Base-by-base conservation (phyloP, 2,888 invertebrate genomes). In the Nemurella pictetii region DNA sequence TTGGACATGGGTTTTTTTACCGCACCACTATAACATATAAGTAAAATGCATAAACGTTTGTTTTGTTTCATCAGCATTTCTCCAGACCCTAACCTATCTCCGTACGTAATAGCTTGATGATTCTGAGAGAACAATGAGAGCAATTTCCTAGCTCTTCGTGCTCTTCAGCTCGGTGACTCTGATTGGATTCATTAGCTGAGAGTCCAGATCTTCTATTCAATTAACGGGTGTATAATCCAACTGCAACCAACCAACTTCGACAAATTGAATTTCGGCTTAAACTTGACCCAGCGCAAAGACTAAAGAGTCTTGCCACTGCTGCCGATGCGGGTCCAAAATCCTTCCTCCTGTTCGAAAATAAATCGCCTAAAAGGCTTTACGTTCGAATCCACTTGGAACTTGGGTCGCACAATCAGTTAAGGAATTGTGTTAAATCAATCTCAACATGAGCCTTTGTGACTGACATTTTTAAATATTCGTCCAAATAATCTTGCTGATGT, bases 171-270 rank as follows among this genome's bases (percentile, higher is more conserved):
- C 75, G 9, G 28, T 28, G 0, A 75, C 27, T 26, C 27, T 75
- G 75, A 75, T 75, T 75, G 75, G 75, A 75, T 75, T 75, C 75
- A 75, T 75, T 75, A 75, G 75, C 75, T 25, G 75, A 75, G 75
- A 75, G 75, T 75, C 28, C 28, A 28, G 75, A 9, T 3, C 75
- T n/a, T 12, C 15, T 75, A 75, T 75, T 75, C 28, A 75, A 75
- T 75, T 75, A 75, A 75, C 75, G 75, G 75, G 9, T 15, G 15
- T 75, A 75, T 75, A 27, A 28, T 75, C 75, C 75, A 75, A 75
- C 26, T 75, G 75, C 75, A 75, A 75, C 26, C 75, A 75, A 75
- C 75, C 75, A 75, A 75, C 75, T 75, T 75, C 4, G 28, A 75
- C 75, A 75, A 75, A 75, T 75, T 75, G 75, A 75, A 75, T 75